A percentile compares a stretch with the other conserved stretches of the same genome.
These are phyloP conservation scores for Anoplolepis gracilipes DNA, from an alignment of 1,140 invertebrate genomes.

Conservation along the genomic window DNA sequence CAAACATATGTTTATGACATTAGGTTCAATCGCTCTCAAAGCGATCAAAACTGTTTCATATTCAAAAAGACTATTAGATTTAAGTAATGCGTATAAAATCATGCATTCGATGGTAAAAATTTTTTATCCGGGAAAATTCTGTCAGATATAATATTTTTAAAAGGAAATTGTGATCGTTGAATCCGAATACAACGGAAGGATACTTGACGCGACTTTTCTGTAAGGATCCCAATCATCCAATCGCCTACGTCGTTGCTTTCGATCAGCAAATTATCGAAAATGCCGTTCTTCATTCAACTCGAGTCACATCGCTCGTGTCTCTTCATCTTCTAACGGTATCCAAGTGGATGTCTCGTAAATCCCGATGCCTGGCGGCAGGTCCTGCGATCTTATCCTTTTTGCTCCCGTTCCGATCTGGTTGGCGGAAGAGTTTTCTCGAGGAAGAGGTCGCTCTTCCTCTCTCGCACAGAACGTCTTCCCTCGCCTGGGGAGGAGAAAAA, in stretches of 20 bases:
- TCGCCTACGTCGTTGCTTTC: conserved; percentile 21
- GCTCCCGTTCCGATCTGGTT: conserved; percentile 22
- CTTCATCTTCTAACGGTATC: conserved; percentile 62
- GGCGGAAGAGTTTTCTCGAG: conserved; percentile 63
- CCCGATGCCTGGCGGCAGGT: conserved; percentile 64
- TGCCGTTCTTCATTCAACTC: conserved; percentile 34
- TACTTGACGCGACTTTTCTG: conserved; percentile 4
- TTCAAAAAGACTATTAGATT: too few species aligned
- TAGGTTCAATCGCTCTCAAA: too few species aligned
- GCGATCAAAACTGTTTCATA: too few species aligned
- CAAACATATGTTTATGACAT: too few species aligned
- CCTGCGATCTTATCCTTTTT: conserved; percentile 52
- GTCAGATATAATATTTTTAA: too few species aligned
- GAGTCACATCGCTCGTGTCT: conserved; percentile 61
- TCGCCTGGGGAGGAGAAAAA: conserved; percentile 16
- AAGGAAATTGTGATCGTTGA: background rate
- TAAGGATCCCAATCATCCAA: background rate
- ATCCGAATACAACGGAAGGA: conserved; percentile 6
- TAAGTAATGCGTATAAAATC: background rate
- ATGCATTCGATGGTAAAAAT: conserved; percentile 13
- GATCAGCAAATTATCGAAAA: conserved; percentile 59
- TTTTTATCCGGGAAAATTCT: background rate
- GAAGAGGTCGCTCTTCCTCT: conserved; percentile 5
- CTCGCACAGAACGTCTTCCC: conserved; percentile 25
- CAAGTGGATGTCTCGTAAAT: conserved; percentile 70